Evolutionary conservation across 1,140 invertebrate genomes (phyloP).

Genomic region (Papilio xuthus): DNA sequence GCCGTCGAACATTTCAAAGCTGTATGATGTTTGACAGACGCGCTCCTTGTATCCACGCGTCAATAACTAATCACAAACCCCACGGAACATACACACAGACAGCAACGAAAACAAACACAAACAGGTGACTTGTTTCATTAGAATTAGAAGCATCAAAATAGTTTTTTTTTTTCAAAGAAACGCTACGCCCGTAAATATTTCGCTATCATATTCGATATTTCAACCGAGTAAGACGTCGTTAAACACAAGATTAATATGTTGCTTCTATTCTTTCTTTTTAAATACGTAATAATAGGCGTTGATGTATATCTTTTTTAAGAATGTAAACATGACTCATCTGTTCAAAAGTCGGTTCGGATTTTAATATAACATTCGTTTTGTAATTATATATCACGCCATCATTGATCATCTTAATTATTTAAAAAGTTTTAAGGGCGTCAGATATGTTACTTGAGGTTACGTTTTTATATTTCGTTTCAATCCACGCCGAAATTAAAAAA

Average conservation of each 20-base stretch:
- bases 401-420: too few relatives aligned
- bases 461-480: too few relatives aligned
- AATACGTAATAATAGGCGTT: background rate
- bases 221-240: conserved; percentile 19
- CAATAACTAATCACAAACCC: background rate
- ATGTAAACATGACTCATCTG: background rate
- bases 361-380: background rate
- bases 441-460: too few relatives aligned
- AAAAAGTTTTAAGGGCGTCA: too few relatives aligned
- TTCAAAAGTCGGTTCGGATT: background rate
- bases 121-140: conserved; percentile 26
- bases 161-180: conserved; percentile 30
- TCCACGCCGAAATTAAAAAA: too few relatives aligned
- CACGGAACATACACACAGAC: background rate
- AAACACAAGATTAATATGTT: conserved; percentile 31
- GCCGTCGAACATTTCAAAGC: conserved; percentile 10
- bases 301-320: background rate
- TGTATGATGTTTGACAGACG: background rate
- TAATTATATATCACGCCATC: too few relatives aligned
- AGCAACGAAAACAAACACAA: conserved; percentile 5
- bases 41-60: background rate
- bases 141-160: conserved; percentile 22
- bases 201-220: conserved; percentile 19
- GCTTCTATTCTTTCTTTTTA: background rate
- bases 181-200: conserved; percentile 5